These are phyloP conservation scores for Rhysida immarginata DNA, from an alignment of 1,140 invertebrate species.

Conservation along the genomic window DNA sequence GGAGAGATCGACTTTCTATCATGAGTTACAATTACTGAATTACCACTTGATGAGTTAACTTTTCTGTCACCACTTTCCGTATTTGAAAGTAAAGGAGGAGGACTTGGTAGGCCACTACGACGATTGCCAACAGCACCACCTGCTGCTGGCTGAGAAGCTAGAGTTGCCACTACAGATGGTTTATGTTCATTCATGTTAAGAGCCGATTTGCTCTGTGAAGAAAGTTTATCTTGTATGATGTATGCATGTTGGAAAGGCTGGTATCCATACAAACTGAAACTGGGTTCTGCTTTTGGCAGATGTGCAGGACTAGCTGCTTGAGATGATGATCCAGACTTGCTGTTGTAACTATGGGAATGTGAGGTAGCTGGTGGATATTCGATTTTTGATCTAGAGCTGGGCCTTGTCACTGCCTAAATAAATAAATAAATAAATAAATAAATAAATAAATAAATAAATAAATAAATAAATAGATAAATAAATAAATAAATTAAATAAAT, in stretches of 20 bases:
- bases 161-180: no score
- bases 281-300: conserved; percentile 53
- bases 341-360: background rate
- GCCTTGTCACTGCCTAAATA: no score
- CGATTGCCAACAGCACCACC: no score
- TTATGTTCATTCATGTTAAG: no score
- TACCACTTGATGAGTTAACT: background rate
- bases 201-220: conserved; percentile 10
- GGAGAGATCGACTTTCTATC: background rate
- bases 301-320: conserved; percentile 21
- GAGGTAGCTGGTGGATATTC: background rate
- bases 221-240: conserved; percentile 32
- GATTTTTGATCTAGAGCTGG: background rate
- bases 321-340: background rate
- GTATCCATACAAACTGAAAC: conserved; percentile 52
- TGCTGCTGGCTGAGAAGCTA: background rate
- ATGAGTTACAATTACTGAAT: background rate
- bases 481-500: no score
- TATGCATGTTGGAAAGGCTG: conserved; percentile 44
- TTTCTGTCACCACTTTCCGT: conserved; percentile 9
- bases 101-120: background rate
- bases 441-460: no score
- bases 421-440: no score
- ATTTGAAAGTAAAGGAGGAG: conserved; percentile 7
- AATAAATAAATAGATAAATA: no score